Base-by-base conservation (phyloP, 2,888 invertebrate species). In the Halictus ligatus region DNA sequence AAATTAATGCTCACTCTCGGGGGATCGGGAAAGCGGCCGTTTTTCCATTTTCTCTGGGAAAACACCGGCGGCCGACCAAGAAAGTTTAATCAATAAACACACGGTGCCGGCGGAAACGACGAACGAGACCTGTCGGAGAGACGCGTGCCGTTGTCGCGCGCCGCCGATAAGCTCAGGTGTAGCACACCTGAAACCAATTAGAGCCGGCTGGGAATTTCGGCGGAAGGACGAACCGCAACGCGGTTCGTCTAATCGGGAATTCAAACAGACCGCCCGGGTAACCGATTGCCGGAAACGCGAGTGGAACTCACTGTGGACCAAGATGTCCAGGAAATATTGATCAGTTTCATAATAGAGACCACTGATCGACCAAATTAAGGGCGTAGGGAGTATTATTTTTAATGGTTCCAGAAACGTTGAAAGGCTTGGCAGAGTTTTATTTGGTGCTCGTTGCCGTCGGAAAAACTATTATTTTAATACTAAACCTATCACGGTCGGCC, bases 71-170 rank as follows among this genome's bases (percentile, higher is more conserved):
- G 10, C 73, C 35, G 73, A 1, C 35, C 71, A 50, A 75, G 85
- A 76, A 71, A 74, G 78, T 78, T 81, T 81, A 77, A 76, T 78
- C 81, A 18, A 74, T 76, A 78, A 85, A 82, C 74, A 89, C 12
- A 71, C n/a, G 50, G 29, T 40, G 60, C 21, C 29, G 71, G 35
- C 78, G 77, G 87, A n/a, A 89, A 72, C 75, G n/a, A 67, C 5
- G 29, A 80, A 79, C 81, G 35, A 54, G 73, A 73, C 69, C 72
- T 18, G 54, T 3, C 25, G 60, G 78, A 29, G 46, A 72, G 73
- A 74, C 58, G 89, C 43, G 71, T 74, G 67, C 80, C 83, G 75
- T 88, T 89, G 84, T 72, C 69, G 50, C 46, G 12, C 58, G n/a
- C 58, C n/a, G 80, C 69, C 75, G 83, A 77, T 84, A 87, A 89